Conservation (phyloP, 1,140 invertebrate genomes). For the Pachypeltis micranthus region DNA sequence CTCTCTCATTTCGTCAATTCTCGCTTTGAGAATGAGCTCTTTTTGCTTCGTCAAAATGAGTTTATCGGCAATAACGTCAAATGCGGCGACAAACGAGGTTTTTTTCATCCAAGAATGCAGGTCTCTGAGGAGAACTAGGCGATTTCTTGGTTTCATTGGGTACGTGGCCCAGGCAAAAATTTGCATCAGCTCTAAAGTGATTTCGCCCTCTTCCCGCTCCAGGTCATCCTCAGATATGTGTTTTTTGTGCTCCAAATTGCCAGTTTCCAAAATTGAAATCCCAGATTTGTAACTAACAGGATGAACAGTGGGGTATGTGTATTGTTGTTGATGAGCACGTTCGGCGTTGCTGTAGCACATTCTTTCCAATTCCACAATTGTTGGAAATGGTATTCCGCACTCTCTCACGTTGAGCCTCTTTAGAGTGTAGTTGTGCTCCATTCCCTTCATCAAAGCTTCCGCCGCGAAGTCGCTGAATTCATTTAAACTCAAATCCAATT, state of each 20-base stretch:
- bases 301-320: not conserved
- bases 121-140: not conserved
- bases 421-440: conserved; percentile 15
- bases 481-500: conserved; percentile 33
- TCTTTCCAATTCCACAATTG: conserved; percentile 2
- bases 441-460: conserved; percentile 17
- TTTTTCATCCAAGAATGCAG: not conserved
- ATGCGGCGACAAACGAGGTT: not conserved
- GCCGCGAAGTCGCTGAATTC: conserved; percentile 31
- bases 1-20: not conserved
- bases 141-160: not conserved
- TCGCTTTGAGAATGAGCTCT: not conserved
- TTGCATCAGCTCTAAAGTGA: not conserved
- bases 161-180: not conserved
- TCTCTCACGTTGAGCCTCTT: conserved; percentile 16
- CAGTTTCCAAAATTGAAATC: not conserved
- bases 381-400: conserved; percentile 15
- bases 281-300: not conserved
- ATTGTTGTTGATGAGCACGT: not conserved
- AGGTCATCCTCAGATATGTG: not conserved
- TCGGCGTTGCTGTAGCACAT: not conserved
- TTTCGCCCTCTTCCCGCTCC: not conserved
- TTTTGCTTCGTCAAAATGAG: not conserved
- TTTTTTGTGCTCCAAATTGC: not conserved
- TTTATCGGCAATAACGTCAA: not conserved